Evolutionary conservation across 2,888 invertebrate species (phyloP), one percentile per base, ranked within the genome.

Genomic region (Nomada goodeniana): DNA sequence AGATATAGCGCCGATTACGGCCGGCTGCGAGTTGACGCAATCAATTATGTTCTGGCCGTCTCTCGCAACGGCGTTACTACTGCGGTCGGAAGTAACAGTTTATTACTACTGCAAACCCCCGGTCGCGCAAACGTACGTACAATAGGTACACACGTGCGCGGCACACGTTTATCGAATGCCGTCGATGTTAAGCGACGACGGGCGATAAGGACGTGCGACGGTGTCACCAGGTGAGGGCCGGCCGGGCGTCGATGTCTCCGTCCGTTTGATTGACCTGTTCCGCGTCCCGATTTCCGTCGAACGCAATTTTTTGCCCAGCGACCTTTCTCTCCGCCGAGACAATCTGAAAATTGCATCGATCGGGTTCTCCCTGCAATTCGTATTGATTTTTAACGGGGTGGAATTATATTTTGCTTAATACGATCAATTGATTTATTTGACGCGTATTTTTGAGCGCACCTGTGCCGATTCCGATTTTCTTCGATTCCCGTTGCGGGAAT

Each of bases 161-260:
- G 29, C 44, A 47, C 29, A 23, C 44, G 63, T 63, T 70, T 55
- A 47, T 71, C 70, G 36, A 70, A 18, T 36, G 29, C 18, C 57
- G 20, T 57, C 23, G 23, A 57, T 57, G 47, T 47, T 47, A 15
- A 11, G 47, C 47, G 15, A 11, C 47, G 47, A 13, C 47, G 15
- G 36, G 36, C 36, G 36, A 36, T 36, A 36, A 7, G 36, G 36
- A 36, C 36, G 36, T 36, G 36, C 36, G 36, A 36, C 36, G 36
- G 36, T 36, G 36, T 36, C 59, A 67, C 63, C 65, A 64, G 57
- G 70, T 76, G 55, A 65, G 55, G 82, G 67, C 47, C 36, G 18
- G 52, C 73, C 90, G 59, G 71, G 90, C 91, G 74, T 91, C 72
- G 89, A 90, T 89, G 87, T 91, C 90, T 86, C 90, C 84, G 36